Evolutionary conservation across 2,113 vertebrate species (phyloP), one percentile per base, ranked within the genome.

Genomic region (Brachirus orientalis): DNA sequence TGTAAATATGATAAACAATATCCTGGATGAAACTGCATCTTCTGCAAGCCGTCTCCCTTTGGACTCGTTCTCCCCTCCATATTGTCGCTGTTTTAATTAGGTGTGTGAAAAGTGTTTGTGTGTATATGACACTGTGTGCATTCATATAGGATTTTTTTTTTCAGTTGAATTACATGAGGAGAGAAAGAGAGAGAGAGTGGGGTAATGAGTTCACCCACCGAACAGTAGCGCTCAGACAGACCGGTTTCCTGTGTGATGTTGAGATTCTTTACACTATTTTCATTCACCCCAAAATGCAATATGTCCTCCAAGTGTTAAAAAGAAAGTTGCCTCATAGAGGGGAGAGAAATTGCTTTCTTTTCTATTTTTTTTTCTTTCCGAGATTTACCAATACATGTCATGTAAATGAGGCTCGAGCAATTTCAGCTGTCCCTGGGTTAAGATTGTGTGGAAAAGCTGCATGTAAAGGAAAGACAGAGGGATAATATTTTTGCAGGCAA

Each of bases 81-180:
- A 80, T 62, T 80, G 92, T 89, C 75, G 86, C 82, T 89, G 52
- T 91, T 94, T 92, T 93, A 93, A 92, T 93, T 92, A 90, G 84
- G 75, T 60, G 53, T 81, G 54, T 75, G 69, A 57, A 53, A 51
- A 38, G 45, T 60, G 46, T 68, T 38, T 35, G 38, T 40, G 43
- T 41, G 62, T 51, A 75, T 62, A 65, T 57, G 69, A 77, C 72
- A 55, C 35, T 28, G 33, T 63, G 55, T 43, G 19, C 51, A 28
- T 75, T 66, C 63, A 51, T 77, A 43, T 77, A 64, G 44, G n/a
- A 37, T 63, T 66, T 28, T 70, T 66, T 28, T 70, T 58, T 66
- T 51, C 68, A 75, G 75, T 59, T 70, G 75, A 80, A 80, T 82
- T 77, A 66, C 81, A 85, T 83, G 71, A 80, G 73, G 68, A 65